A percentile compares a stretch with the other conserved stretches of the same genome.
phyloP scores from a whole-genome alignment of 2,888 invertebrate genomes.

The Brachypalpus laphriformis region DNA sequence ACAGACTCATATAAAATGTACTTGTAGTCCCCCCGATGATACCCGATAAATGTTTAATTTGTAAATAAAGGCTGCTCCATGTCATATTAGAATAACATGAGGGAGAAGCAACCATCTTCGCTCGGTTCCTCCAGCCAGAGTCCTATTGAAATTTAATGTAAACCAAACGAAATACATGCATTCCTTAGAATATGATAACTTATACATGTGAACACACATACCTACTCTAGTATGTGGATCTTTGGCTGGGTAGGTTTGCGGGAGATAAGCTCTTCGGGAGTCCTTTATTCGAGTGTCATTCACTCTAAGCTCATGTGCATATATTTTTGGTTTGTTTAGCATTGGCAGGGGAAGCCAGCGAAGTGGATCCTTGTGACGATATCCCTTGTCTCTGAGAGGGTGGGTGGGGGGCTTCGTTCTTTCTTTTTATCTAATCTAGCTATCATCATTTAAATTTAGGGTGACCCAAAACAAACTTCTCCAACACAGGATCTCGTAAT shows the following conservation, averaged over 20 bases:
- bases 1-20: slow-evolving; percentile 9
- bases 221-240: background rate
- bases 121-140: background rate
- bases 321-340: slow-evolving; percentile 35
- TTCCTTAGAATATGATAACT: background rate
- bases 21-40: background rate
- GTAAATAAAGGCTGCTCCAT: slow-evolving; percentile 39
- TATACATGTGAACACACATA: too few species aligned
- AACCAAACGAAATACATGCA: slow-evolving; percentile 22
- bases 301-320: slow-evolving; percentile 53
- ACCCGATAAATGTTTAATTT: slow-evolving; percentile 58
- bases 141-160: slow-evolving; percentile 36
- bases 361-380: slow-evolving; percentile 26
- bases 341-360: slow-evolving; percentile 11
- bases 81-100: slow-evolving; percentile 43
- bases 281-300: slow-evolving; percentile 61
- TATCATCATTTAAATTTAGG: slow-evolving; percentile 69
- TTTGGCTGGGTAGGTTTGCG: background rate
- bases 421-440: slow-evolving; percentile 50
- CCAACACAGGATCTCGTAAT: slow-evolving; percentile 48
- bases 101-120: slow-evolving; percentile 11
- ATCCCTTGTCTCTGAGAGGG: background rate
- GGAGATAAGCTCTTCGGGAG: slow-evolving; percentile 42
- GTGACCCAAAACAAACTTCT: slow-evolving; percentile 61
- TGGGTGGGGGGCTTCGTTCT: background rate